Evolutionary conservation across 2,113 vertebrate species (phyloP).

Genomic region (Malurus melanocephalus): DNA sequence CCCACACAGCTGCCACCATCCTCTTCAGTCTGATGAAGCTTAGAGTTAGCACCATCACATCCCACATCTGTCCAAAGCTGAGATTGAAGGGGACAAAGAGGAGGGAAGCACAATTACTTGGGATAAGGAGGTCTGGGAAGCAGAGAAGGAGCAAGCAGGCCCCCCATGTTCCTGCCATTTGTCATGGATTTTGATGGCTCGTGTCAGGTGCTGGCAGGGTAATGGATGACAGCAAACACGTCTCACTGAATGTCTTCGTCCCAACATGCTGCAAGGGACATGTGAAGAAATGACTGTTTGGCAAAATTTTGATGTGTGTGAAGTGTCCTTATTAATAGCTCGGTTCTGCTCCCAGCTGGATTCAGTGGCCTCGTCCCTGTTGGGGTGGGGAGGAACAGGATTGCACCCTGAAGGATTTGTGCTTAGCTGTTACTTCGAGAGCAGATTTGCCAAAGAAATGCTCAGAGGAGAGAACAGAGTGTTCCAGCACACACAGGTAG

Average conservation of each 20-base stretch:
- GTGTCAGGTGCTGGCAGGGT: slow-evolving; percentile 25
- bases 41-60: neutral
- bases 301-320: slow-evolving; percentile 38
- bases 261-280: slow-evolving; percentile 48
- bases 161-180: slow-evolving; percentile 17
- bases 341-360: slow-evolving; percentile 52
- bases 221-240: slow-evolving; percentile 48
- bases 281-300: slow-evolving; percentile 44
- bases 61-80: neutral
- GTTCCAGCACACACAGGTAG: slow-evolving; percentile 67
- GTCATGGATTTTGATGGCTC: slow-evolving; percentile 45
- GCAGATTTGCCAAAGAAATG: slow-evolving; percentile 64
- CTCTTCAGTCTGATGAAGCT: neutral
- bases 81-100: neutral
- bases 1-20: neutral
- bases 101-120: neutral
- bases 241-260: slow-evolving; percentile 40
- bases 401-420: slow-evolving; percentile 59
- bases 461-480: slow-evolving; percentile 63
- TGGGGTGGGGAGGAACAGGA: slow-evolving; percentile 37
- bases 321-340: slow-evolving; percentile 45
- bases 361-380: slow-evolving; percentile 6
- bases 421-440: slow-evolving; percentile 60
- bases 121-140: slow-evolving; percentile 5
- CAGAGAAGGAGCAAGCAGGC: slow-evolving; percentile 28